Evolutionary conservation across 2,113 vertebrate species (phyloP).

Genomic region (Perccottus glenii): DNA sequence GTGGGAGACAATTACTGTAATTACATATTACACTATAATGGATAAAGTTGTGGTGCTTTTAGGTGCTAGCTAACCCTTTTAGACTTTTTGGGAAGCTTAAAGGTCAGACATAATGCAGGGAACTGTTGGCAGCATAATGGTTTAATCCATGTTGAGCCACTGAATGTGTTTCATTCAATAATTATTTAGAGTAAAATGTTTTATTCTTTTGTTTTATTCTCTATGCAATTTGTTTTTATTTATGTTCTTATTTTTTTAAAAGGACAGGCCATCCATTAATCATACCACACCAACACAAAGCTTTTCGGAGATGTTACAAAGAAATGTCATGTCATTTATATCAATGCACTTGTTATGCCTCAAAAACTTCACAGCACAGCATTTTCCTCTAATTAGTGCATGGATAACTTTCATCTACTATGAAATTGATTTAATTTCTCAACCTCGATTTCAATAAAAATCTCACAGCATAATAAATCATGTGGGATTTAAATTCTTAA

Average conservation of each 20-base stretch:
- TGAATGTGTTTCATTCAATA: background rate
- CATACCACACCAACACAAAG: background rate
- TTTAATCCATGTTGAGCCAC: background rate
- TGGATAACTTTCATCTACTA: constrained; percentile 23
- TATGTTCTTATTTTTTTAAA: too few species aligned
- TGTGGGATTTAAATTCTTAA: constrained; percentile 3
- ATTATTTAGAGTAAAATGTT: too few species aligned
- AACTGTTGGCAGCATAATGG: background rate
- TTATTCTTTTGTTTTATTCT: too few species aligned
- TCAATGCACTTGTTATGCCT: background rate
- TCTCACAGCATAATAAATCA: constrained; percentile 17
- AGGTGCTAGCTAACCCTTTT: background rate
- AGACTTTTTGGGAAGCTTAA: background rate
- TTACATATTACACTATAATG: background rate
- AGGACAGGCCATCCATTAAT: background rate
- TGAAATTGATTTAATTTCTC: constrained; percentile 10
- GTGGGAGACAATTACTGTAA: constrained; percentile 6
- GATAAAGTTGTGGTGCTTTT: constrained; percentile 1
- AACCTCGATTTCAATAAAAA: constrained; percentile 9
- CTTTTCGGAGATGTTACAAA: constrained; percentile 6
- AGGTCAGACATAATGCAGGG: constrained; percentile 4
- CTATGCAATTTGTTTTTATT: too few species aligned
- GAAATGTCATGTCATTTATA: constrained; percentile 11
- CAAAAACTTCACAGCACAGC: constrained; percentile 16
- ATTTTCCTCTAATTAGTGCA: constrained; percentile 33